Evolutionary conservation across 1,140 invertebrate species (phyloP).

Genomic region (Aradophagus sp.): DNA sequence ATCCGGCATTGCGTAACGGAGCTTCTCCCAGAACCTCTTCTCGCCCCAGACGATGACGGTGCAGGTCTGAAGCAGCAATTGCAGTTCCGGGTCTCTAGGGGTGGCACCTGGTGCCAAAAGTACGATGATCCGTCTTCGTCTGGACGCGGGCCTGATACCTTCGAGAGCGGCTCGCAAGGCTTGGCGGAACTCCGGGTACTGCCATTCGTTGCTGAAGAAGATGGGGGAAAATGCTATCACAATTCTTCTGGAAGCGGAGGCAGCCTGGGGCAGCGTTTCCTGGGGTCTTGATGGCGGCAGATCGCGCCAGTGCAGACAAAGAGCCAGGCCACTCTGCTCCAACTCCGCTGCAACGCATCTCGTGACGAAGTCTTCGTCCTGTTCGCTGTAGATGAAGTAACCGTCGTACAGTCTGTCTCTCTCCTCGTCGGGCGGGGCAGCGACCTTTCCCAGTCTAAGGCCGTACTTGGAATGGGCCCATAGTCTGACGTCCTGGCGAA

Average conservation of each 20-base stretch:
- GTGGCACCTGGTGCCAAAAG: constrained; percentile 81
- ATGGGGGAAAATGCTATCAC: constrained; percentile 83
- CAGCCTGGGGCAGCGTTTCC: constrained; percentile 84
- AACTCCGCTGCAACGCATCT: constrained; percentile 85
- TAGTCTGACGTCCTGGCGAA: constrained; percentile 83
- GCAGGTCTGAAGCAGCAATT: constrained; percentile 87
- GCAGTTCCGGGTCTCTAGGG: constrained; percentile 86
- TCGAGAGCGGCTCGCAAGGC: constrained; percentile 84
- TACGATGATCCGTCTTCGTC: constrained; percentile 84
- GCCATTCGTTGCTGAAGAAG: constrained; percentile 85
- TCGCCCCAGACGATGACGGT: constrained; percentile 90
- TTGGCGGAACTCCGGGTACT: constrained; percentile 81
- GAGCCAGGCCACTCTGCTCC: constrained; percentile 83
- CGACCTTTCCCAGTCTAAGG: constrained; percentile 81
- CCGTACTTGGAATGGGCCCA: constrained; percentile 85
- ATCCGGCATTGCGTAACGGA: constrained; percentile 91
- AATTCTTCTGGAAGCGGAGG: constrained; percentile 83
- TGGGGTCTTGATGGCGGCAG: constrained; percentile 81
- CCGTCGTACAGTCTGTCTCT: constrained; percentile 88
- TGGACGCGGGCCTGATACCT: constrained; percentile 77
- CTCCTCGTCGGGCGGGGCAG: constrained; percentile 77
- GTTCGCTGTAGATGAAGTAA: constrained; percentile 89
- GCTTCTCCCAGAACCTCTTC: constrained; percentile 91
- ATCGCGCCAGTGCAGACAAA: constrained; percentile 85
- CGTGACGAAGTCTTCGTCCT: constrained; percentile 87